These are phyloP conservation scores for Lethenteron reissneri DNA, from an alignment of 2,113 vertebrate genomes.

Conservation along the genomic window DNA sequence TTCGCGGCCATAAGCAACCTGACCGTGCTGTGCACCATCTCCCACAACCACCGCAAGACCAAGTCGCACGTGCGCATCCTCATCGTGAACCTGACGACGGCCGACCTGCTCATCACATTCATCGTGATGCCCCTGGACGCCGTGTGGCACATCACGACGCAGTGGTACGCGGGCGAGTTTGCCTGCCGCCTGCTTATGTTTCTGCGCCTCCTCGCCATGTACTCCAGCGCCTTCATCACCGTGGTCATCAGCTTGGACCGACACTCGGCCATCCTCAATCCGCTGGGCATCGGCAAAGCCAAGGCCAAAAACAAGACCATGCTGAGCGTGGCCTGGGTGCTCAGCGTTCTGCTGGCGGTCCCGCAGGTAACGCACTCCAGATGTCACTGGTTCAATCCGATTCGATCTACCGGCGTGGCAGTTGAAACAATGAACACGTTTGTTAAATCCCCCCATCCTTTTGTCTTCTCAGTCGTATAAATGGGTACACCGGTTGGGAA, in stretches of 20 bases:
- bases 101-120: constrained; percentile 38
- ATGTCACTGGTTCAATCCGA: neutral
- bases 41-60: constrained; percentile 17
- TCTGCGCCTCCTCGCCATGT: constrained; percentile 54
- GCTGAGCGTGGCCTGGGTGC: constrained; percentile 30
- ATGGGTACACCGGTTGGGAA: too few species aligned
- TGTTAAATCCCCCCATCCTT: too few species aligned
- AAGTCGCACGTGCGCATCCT: constrained; percentile 33
- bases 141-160: constrained; percentile 41
- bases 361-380: constrained; percentile 25
- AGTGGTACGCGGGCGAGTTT: constrained; percentile 39
- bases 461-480: too few species aligned
- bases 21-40: constrained; percentile 18
- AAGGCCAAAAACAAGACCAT: constrained; percentile 31
- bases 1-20: constrained; percentile 17
- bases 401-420: neutral
- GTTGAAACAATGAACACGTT: neutral
- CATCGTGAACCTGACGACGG: constrained; percentile 33
- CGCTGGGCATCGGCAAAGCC: constrained; percentile 30
- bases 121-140: constrained; percentile 44
- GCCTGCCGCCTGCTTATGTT: constrained; percentile 43
- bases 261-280: constrained; percentile 31
- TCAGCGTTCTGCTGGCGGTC: constrained; percentile 30
- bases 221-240: constrained; percentile 35
- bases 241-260: constrained; percentile 54